Percentiles rank a stretch among this genome's conserved stretches.
Evolutionary conservation across 2,888 invertebrate species (phyloP).

Genomic region (Leptothorax acervorum): DNA sequence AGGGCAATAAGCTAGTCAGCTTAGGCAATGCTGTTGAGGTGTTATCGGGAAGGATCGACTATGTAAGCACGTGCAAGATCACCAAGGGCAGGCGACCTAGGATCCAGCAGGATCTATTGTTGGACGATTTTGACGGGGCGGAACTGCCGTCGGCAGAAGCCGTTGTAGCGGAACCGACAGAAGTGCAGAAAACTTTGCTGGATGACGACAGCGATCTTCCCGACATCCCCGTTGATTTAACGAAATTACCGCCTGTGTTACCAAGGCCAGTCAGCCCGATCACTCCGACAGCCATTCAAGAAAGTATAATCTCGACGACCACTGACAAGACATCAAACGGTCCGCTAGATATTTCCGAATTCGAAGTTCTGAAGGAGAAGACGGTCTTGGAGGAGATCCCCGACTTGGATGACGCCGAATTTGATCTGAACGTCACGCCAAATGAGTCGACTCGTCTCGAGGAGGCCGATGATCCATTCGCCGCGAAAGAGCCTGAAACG

Average conservation of each 20-base stretch:
- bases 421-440: slow-evolving; percentile 73
- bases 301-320: slow-evolving; percentile 42
- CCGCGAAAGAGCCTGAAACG: slow-evolving; percentile 84
- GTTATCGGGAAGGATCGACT: slow-evolving; percentile 93
- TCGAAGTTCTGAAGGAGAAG: slow-evolving; percentile 86
- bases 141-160: slow-evolving; percentile 47
- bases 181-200: slow-evolving; percentile 88
- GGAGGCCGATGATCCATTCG: slow-evolving; percentile 86
- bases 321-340: slow-evolving; percentile 48
- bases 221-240: slow-evolving; percentile 91
- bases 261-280: slow-evolving; percentile 77
- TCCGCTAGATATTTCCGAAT: slow-evolving; percentile 86
- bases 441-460: slow-evolving; percentile 74
- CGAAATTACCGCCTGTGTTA: slow-evolving; percentile 81
- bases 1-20: slow-evolving; percentile 93
- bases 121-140: slow-evolving; percentile 87
- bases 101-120: slow-evolving; percentile 87
- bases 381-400: slow-evolving; percentile 83
- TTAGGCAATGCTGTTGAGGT: slow-evolving; percentile 95
- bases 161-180: slow-evolving; percentile 70
- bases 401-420: slow-evolving; percentile 82
- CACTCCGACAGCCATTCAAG: slow-evolving; percentile 68
- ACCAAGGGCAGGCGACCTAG: slow-evolving; percentile 74
- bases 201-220: slow-evolving; percentile 91
- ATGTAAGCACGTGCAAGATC: slow-evolving; percentile 87